Evolutionary conservation across 2,888 invertebrate species (phyloP), one percentile per base, ranked within the genome.

Genomic region (Orthonevra nobilis): DNA sequence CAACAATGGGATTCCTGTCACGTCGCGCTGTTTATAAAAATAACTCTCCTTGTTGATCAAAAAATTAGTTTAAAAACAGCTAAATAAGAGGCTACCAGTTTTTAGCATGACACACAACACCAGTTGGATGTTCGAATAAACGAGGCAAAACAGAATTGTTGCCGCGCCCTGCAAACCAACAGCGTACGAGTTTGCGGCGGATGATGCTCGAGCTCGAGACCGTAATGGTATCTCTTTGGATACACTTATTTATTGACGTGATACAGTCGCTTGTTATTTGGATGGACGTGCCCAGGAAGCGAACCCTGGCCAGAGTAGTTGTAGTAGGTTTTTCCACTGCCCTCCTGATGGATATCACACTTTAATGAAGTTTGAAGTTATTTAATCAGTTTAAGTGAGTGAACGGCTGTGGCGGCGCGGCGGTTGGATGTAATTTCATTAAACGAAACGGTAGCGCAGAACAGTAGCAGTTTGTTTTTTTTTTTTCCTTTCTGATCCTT

Each of bases 1-100:
- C 36, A 23, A 30, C 32, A 19, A 73, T 82, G 83, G 82, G 84
- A 88, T 88, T 86, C 88, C 61, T 82, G 84, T 87, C 88, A 88
- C 88, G 88, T 88, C 82, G 85, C 83, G 86, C 86, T 87, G 87
- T 88, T 89, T 88, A 88, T 88, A 88, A 88, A 89, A 89, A 89
- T 88, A 88, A 88, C 88, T 88, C 85, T 84, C 82, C 81, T 79
- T 72, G 82, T 82, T 81, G 77, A 74, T 81, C 75, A 75, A 79
- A 79, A 79, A 79, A 79, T 79, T 79, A 79, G 79, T 79, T 79
- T 79, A 79, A 79, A 66, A 79, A 56, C 56, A 79, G 61, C 66
- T 79, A 73, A 73, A 79, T 79, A 79, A 73, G 66, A 79, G 73
- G 79, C 79, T 79, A 79, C 79, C 79, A 73, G 79, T 79, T 79